phyloP scores from a whole-genome alignment of 2,113 vertebrate genomes.

The Prietella phreatophila region DNA sequence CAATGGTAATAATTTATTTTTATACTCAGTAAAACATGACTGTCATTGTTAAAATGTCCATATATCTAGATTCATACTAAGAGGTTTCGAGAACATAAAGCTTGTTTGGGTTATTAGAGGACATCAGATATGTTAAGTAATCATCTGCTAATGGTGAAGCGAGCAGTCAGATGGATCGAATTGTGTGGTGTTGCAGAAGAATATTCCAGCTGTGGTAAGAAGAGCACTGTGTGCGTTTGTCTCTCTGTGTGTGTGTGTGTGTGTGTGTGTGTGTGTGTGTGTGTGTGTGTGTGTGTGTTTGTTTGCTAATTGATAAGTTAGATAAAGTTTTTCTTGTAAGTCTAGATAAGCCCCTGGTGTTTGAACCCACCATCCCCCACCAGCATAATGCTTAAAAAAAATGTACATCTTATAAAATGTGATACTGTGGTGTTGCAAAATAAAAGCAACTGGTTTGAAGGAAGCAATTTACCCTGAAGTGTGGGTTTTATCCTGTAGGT shows the following conservation, averaged over 20 bases:
- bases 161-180: not conserved
- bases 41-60: not conserved
- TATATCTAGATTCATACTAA: not conserved
- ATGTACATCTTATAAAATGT: not conserved
- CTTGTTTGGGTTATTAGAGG: slow-evolving; percentile 9
- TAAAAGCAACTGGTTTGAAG: not conserved
- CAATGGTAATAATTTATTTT: not conserved
- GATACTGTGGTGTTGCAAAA: not conserved
- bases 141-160: slow-evolving; percentile 16
- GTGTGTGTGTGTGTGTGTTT: slow-evolving; percentile 45
- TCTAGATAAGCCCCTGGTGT: not conserved
- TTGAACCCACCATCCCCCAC: not conserved
- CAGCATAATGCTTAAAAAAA: not conserved
- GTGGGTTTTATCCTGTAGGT: not conserved
- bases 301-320: slow-evolving; percentile 10
- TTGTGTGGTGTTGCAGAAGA: not conserved
- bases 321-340: not conserved
- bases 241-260: slow-evolving; percentile 51
- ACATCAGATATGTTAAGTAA: slow-evolving; percentile 8
- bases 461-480: not conserved
- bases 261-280: not conserved
- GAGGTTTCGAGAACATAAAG: not conserved
- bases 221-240: not conserved
- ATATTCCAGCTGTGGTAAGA: slow-evolving; percentile 3
- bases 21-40: not conserved